Base-by-base conservation (phyloP, 2,113 vertebrate species). In the Gymnocephalus cernua region DNA sequence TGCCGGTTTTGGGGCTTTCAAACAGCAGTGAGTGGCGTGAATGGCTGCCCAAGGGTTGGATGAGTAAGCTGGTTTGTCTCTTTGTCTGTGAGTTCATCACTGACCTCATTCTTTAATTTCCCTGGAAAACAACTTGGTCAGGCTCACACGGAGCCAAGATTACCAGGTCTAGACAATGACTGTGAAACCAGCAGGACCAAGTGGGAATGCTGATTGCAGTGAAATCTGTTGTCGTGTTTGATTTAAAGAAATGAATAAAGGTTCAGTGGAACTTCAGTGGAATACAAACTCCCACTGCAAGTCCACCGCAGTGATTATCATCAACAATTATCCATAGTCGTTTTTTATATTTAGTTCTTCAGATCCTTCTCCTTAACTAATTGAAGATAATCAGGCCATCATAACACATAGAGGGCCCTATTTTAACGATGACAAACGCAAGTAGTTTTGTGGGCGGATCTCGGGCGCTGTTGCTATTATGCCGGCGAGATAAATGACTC, bases 81-180 rank as follows among this genome's bases (percentile, higher is more conserved):
- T 75, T 90, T 90, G 88, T 88, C 85, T 89, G 79, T 29, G 74
- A 73, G 84, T 78, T 91, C 79, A 68, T 87, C 82, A 61, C 68
- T 92, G 90, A 93, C 87, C 86, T 94, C 90, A 85, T 92, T 92
- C 89, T 89, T 74, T 69, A 48, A 80, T 75, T 85, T 85, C 61
- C 38, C 13, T 64, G 53, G 41, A 85, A 91, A 91, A 92, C 86
- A 80, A 80, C 79, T 70, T 58, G 80, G 77, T 80, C 81, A 65
- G 65, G 32, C 23, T 83, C 76, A 74, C 73, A 74, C 62, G 65
- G 66, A 79, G 75, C 80, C 80, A 77, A 61, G 48, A 76, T 72
- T 56, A 74, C 51, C 71, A 59, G 88, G 89, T 89, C 86, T 82
- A 86, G 85, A 91, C 83, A 58, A 82, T 85, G 80, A 88, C 78